Conservation (phyloP, 1,140 invertebrate genomes). For the Apis cerana region DNA sequence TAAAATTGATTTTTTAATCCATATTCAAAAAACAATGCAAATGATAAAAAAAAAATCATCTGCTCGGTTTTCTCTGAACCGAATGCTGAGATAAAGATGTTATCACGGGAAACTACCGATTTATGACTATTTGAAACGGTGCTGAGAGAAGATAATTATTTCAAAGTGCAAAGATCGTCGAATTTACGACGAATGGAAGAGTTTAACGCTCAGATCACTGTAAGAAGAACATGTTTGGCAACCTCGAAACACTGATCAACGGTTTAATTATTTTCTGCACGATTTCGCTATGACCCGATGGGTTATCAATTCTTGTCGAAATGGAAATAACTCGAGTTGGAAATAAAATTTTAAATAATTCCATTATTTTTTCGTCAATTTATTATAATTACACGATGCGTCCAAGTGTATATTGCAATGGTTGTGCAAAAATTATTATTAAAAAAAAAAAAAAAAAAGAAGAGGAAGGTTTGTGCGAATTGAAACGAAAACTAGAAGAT, state of each 20-base stretch:
- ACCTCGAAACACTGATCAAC: neutral
- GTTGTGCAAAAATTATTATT: neutral
- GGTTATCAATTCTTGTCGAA: neutral
- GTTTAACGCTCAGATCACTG: neutral
- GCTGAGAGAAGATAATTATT: constrained; percentile 6
- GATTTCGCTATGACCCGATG: neutral
- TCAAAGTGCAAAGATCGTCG: neutral
- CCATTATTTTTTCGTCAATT: neutral
- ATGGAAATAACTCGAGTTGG: neutral
- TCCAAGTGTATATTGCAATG: too few species aligned
- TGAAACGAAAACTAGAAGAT: neutral
- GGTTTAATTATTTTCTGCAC: neutral
- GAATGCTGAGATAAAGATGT: neutral
- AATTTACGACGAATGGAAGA: neutral
- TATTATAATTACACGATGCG: neutral
- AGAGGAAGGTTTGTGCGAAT: neutral
- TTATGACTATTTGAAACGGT: constrained; percentile 10
- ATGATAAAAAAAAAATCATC: neutral
- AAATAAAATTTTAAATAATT: neutral
- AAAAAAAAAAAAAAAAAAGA: neutral
- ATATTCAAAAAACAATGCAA: neutral
- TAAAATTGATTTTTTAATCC: neutral
- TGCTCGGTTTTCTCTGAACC: neutral
- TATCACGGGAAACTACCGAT: neutral
- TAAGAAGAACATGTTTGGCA: neutral